A percentile compares a stretch with the other conserved stretches of the same genome.
phyloP scores from a whole-genome alignment of 2,113 vertebrate species.

The Sylvietta virens region DNA sequence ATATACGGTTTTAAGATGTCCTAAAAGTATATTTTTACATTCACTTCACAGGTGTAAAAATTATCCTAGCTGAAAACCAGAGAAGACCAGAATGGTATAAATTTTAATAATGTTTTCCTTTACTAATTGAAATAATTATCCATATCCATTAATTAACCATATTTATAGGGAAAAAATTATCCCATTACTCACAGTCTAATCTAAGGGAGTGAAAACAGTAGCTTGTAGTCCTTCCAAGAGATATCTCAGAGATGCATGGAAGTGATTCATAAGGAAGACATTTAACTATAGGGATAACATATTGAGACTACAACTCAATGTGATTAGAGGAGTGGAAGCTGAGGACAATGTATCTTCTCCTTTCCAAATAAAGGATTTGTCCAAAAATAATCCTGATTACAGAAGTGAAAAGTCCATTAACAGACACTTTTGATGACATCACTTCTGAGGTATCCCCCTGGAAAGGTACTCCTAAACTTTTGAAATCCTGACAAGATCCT shows the following conservation, averaged over 20 bases:
- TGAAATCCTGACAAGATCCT: not conserved
- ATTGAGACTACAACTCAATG: not conserved
- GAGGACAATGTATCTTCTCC: not conserved
- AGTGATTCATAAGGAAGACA: not conserved
- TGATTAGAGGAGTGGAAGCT: not conserved
- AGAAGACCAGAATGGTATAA: not conserved
- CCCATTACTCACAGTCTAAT: not conserved
- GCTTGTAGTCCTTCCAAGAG: not conserved
- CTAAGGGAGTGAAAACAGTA: not conserved
- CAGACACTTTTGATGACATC: not conserved
- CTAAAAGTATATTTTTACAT: not conserved
- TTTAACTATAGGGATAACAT: not conserved
- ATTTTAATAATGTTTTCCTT: not conserved
- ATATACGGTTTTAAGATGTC: not conserved
- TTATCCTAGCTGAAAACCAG: not conserved
- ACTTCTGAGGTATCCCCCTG: not conserved
- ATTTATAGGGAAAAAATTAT: not conserved
- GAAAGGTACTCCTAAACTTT: not conserved
- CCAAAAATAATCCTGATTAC: not conserved
- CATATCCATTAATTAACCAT: not conserved
- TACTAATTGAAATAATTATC: not conserved
- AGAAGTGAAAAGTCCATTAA: not conserved
- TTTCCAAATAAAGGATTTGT: not conserved
- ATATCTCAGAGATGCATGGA: not conserved
- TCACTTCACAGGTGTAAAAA: not conserved